Percentiles rank a stretch among this genome's conserved stretches.
phyloP scores from a whole-genome alignment of 2,797 vertebrate species.

The Clamator glandarius region DNA sequence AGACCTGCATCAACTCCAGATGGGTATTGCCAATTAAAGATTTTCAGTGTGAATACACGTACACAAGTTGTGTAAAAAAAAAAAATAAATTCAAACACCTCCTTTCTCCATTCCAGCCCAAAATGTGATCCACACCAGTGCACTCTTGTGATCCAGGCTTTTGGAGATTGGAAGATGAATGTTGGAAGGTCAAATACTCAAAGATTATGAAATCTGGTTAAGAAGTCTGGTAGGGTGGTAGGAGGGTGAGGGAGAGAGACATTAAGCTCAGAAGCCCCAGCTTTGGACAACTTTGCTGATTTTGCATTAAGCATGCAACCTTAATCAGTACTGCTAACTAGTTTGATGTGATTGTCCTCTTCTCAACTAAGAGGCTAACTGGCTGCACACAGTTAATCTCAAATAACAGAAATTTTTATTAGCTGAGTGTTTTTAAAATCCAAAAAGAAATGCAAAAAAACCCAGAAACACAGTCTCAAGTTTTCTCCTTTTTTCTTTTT shows the following conservation, averaged over 20 bases:
- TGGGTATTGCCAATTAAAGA: background rate
- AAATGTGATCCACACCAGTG: background rate
- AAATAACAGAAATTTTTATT: background rate
- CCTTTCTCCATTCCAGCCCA: background rate
- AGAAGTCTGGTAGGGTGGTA: background rate
- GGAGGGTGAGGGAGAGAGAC: background rate
- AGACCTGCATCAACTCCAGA: background rate
- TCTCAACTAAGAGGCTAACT: background rate
- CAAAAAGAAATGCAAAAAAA: background rate
- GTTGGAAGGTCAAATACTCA: background rate
- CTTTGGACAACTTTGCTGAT: background rate
- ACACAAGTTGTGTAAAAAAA: background rate
- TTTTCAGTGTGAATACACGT: background rate
- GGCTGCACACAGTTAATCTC: background rate
- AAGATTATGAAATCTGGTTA: background rate
- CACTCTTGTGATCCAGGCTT: background rate
- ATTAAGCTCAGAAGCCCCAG: background rate
- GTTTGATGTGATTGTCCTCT: background rate
- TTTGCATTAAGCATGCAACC: background rate
- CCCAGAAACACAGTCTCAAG: background rate
- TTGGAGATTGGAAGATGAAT: background rate
- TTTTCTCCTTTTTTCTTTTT: background rate
- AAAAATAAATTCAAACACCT: background rate
- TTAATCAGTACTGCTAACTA: background rate
- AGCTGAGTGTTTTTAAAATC: background rate